Evolutionary conservation across 2,797 vertebrate species (phyloP), one percentile per base, ranked within the genome.

Genomic region (Thripadectes ignobilis): DNA sequence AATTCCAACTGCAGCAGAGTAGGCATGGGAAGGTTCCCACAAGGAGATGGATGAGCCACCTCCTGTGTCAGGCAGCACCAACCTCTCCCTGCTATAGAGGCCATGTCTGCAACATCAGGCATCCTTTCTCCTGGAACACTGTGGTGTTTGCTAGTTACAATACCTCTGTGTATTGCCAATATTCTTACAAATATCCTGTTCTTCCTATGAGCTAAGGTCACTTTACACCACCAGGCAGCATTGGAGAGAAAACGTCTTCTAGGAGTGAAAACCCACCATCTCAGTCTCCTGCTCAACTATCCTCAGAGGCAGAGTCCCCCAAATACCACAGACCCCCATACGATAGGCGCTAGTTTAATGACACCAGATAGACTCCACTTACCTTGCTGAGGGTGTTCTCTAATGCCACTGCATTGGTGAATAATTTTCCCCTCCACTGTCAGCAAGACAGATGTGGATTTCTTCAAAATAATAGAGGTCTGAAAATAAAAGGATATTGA

Each of bases 401-500:
- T 62, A 66, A 30, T 72, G 69, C 65, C 73, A 15, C 75, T 87
- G 54, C 46, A 66, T 54, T 16, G 23, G 63, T 45, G 66, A 68
- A n/a, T 58, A 71, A 63, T 38, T 85, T 91, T 72, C 21, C 79
- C 26, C 30, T 75, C 15, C 78, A 20, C 75, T 80, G 54, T 75
- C 89, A 94, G 59, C 26, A 84, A 77, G 75, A 61, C 14, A 86
- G 78, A 91, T 54, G 92, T 88, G 73, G 30, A 81, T 91, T 90
- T 92, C 67, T 90, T 85, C 95, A 92, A 86, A 95, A 78, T 93
- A 96, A 85, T 19, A 95, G 76, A 96, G 45, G 79, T 75, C 87
- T 96, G 69, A 88, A 96, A 93, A 97, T 71, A 91, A 83, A 90
- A 84, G 65, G 52, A 73, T 95, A 96, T 93, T 94, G 92, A 96